Conservation (phyloP, 2,113 vertebrate genomes). For the Rhombomys opimus region DNA sequence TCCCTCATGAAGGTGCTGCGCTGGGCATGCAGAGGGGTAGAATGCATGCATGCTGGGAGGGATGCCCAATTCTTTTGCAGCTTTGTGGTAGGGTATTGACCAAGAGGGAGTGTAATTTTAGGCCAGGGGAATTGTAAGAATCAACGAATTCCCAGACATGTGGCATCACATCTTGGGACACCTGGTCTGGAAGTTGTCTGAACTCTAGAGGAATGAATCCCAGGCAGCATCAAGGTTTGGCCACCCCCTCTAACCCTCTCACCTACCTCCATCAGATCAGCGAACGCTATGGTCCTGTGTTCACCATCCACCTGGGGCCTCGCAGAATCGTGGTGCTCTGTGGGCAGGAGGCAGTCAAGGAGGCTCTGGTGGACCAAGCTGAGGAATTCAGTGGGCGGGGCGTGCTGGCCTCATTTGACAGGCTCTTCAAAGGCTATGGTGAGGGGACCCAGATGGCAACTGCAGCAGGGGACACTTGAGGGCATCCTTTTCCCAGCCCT, state of each 20-base stretch:
- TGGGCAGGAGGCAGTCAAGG: conserved; percentile 73
- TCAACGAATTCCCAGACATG: too few relatives aligned
- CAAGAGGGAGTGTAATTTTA: background rate
- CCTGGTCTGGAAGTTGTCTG: too few relatives aligned
- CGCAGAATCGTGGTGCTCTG: conserved; percentile 74
- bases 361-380: conserved; percentile 80
- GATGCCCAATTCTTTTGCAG: background rate
- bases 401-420: conserved; percentile 67
- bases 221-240: background rate
- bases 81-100: background rate
- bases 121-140: background rate
- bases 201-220: background rate
- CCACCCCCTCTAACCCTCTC: background rate
- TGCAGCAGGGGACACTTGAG: too few relatives aligned
- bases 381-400: conserved; percentile 80
- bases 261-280: conserved; percentile 54
- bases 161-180: background rate
- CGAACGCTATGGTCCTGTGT: conserved; percentile 65
- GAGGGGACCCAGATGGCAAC: background rate
- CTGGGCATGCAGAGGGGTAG: background rate
- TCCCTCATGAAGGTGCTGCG: conserved; percentile 72
- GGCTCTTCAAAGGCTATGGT: conserved; percentile 79
- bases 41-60: rapidly evolving
- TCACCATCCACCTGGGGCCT: conserved; percentile 75
- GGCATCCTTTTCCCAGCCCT: background rate